These are phyloP conservation scores for Trilocha varians DNA, from an alignment of 2,888 invertebrate genomes.

Conservation along the genomic window DNA sequence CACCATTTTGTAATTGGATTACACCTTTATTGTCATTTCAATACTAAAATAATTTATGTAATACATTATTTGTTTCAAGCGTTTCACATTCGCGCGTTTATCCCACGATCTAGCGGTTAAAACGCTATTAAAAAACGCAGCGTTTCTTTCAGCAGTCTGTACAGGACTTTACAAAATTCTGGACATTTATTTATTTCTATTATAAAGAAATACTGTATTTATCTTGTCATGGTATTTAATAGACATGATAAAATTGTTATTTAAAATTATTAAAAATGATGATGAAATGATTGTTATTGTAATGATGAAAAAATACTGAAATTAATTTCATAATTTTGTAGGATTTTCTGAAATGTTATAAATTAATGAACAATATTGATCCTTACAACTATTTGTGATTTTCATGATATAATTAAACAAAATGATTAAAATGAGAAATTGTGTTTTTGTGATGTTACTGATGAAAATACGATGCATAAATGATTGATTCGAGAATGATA, in stretches of 20 bases:
- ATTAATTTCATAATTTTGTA: too few relatives aligned
- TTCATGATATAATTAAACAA: too few relatives aligned
- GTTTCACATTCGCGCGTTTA: constrained; percentile 44
- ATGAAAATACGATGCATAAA: too few relatives aligned
- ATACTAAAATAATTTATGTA: too few relatives aligned
- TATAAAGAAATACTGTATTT: background rate
- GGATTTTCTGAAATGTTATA: too few relatives aligned
- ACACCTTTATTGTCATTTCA: too few relatives aligned
- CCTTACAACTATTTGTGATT: too few relatives aligned
- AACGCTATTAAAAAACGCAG: background rate
- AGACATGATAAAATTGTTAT: background rate
- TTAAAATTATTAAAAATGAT: background rate
- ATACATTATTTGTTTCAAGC: constrained; percentile 15
- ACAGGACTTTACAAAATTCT: background rate
- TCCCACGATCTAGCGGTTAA: constrained; percentile 14
- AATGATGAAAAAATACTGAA: background rate
- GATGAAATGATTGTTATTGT: background rate
- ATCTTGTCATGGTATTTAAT: background rate
- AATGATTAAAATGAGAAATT: too few relatives aligned
- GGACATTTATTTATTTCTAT: background rate
- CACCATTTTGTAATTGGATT: too few relatives aligned
- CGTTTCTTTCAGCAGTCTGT: background rate
- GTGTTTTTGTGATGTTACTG: too few relatives aligned
- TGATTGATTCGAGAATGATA: too few relatives aligned
- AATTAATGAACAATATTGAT: too few relatives aligned